These are phyloP conservation scores for Slavum lentiscoides DNA, from an alignment of 2,888 invertebrate species.

Conservation along the genomic window DNA sequence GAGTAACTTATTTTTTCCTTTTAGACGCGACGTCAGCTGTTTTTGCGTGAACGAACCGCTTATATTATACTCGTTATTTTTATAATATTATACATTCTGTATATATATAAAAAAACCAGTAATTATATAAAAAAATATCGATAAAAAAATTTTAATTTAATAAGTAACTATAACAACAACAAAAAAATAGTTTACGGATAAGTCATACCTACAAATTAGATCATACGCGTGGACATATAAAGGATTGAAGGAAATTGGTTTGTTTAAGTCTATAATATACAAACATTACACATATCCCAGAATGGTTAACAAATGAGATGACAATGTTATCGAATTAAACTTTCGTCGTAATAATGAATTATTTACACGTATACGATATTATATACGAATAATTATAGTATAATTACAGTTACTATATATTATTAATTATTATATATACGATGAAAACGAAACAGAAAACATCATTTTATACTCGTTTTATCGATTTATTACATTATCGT, in stretches of 20 bases:
- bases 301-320: conserved; percentile 10
- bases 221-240: not conserved
- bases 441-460: too few relatives aligned
- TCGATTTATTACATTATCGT: too few relatives aligned
- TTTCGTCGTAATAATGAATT: not conserved
- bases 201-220: conserved; percentile 10
- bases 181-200: not conserved
- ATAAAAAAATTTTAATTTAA: too few relatives aligned
- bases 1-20: not conserved
- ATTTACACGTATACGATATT: not conserved
- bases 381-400: not conserved
- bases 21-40: not conserved
- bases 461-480: too few relatives aligned
- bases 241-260: not conserved
- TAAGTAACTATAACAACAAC: not conserved
- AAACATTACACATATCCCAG: conserved; percentile 6
- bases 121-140: too few relatives aligned
- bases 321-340: not conserved
- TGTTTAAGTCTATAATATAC: not conserved
- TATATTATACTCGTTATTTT: not conserved
- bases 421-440: too few relatives aligned
- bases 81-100: too few relatives aligned
- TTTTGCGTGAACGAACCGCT: conserved; percentile 9
- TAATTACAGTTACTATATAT: too few relatives aligned
- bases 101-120: too few relatives aligned